Evolutionary conservation across 2,797 vertebrate genomes (phyloP).

Genomic region (Bradypodion ventrale): DNA sequence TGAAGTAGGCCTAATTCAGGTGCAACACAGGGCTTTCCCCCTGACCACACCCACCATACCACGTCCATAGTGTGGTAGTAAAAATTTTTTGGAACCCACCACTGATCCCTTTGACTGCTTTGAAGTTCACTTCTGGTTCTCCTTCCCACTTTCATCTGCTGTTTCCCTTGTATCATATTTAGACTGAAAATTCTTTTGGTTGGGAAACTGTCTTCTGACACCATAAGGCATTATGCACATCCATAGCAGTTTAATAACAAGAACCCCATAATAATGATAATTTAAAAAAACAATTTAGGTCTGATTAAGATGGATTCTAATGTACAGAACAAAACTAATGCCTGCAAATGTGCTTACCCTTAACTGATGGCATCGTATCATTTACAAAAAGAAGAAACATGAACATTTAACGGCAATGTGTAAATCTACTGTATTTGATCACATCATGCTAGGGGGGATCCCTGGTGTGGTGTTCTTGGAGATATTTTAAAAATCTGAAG

Average conservation of each 20-base stretch:
- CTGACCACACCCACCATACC: too few relatives aligned
- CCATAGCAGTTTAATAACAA: too few relatives aligned
- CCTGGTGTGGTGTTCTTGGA: constrained; percentile 19
- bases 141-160: too few relatives aligned
- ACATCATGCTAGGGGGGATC: constrained; percentile 3
- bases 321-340: neutral
- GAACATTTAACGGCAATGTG: accelerated
- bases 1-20: too few relatives aligned
- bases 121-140: neutral
- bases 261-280: neutral
- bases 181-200: neutral
- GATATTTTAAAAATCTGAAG: constrained; percentile 18
- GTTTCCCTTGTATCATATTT: neutral
- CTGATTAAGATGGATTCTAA: neutral
- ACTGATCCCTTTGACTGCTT: too few relatives aligned
- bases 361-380: neutral
- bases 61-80: too few relatives aligned
- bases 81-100: too few relatives aligned
- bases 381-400: constrained; percentile 23
- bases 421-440: neutral
- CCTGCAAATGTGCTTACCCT: neutral
- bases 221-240: neutral
- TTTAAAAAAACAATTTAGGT: neutral
- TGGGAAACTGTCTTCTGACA: too few relatives aligned
- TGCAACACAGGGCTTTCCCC: too few relatives aligned